Base-by-base conservation (phyloP, 2,888 invertebrate species). In the Heliconius sara region DNA sequence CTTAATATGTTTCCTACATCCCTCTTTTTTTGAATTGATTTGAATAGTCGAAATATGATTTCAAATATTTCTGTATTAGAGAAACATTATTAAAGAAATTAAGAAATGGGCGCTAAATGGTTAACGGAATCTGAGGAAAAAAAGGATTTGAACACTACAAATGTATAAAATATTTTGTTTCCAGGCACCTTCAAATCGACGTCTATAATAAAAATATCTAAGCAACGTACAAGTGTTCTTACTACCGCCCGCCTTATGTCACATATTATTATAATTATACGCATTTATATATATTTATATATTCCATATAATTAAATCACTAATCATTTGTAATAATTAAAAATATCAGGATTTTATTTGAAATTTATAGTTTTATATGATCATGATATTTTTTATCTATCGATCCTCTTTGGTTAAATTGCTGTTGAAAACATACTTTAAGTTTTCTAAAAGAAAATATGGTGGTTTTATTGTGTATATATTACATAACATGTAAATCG, bases 141-240 rank as follows among this genome's bases (percentile, higher is more conserved):
- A 19, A 52, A 27, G 27, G 19, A 19, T 52, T 2, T 52, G 52
- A 19, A 52, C 52, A 2, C 52, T 52, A 34, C 9, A 25, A 27
- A 27, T 66, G 16, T 19, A 27, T 66, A 16, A 27, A 27, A 25
- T 65, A 65, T 65, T 12, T 27, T 27, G 16, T 5, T 19, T 75
- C 22, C 75, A 75, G 75, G 65, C 47, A 66, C 60, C 73, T 39
- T 30, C 60, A 60, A 70, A n/a, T 43, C 16, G 60, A 73, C 34
- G 1, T 52, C 16, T 34, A 34, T 57, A n/a, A n/a, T 57, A n/a
- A 30, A 27, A 63, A 65, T 66, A 66, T 47, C 12, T 25, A 75
- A 66, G 6, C 25, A 47, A 73, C 66, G 66, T 73, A 43, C 66
- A 73, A 67, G 76, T 73, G 77, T 73, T 73, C 79, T 76, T 76